These are phyloP conservation scores for Actinemys pallida DNA, from an alignment of 2,113 vertebrate genomes.

Conservation along the genomic window DNA sequence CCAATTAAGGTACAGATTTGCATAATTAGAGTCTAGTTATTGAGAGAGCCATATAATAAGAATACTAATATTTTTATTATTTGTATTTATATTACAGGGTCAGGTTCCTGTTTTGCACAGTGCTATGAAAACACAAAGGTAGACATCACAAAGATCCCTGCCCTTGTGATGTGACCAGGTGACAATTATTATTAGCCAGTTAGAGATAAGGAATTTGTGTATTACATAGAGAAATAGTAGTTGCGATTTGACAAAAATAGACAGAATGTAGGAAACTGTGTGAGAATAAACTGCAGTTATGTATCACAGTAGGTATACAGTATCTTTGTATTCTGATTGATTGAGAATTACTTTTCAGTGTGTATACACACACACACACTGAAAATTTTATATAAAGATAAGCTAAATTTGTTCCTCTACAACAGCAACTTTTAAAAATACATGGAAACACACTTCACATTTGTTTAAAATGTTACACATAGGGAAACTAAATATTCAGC, in stretches of 20 bases:
- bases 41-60: constrained; percentile 7
- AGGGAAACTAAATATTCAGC: not conserved
- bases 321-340: not conserved
- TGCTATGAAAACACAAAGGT: not conserved
- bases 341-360: not conserved
- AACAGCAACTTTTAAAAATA: fast-evolving
- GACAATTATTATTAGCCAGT: not conserved
- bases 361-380: too few relatives aligned
- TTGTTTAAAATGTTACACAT: not conserved
- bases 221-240: not conserved
- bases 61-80: not conserved
- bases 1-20: constrained; percentile 29
- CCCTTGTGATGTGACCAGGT: not conserved
- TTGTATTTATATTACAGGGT: not conserved
- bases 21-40: constrained; percentile 25
- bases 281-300: not conserved
- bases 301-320: not conserved
- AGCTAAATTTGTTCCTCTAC: not conserved
- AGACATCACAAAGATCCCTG: not conserved
- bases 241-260: not conserved
- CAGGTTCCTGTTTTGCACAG: not conserved
- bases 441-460: not conserved
- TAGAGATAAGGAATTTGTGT: constrained; percentile 1
- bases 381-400: not conserved
- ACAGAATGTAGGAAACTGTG: not conserved